Conservation (phyloP, 2,888 invertebrate genomes). For the Metellina segmentata region DNA sequence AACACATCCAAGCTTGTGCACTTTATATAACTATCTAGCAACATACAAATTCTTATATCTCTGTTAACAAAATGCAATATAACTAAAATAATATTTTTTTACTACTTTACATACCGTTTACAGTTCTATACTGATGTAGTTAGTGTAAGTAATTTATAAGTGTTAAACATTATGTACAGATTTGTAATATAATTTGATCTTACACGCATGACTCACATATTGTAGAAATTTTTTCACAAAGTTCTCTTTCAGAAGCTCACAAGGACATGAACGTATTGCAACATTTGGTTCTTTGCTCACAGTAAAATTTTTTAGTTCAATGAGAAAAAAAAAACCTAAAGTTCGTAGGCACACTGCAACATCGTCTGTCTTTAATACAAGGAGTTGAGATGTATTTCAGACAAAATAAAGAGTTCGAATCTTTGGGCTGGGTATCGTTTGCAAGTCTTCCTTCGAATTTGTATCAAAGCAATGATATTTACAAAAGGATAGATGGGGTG, state of each 20-base stretch:
- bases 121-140: slow-evolving; percentile 71
- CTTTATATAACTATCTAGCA: slow-evolving; percentile 73
- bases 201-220: slow-evolving; percentile 41
- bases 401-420: slow-evolving; percentile 13
- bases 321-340: slow-evolving; percentile 1
- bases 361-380: slow-evolving; percentile 1
- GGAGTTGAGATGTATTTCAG: neutral
- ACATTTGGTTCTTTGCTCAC: slow-evolving; percentile 62
- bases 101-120: slow-evolving; percentile 68
- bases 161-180: slow-evolving; percentile 59
- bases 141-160: slow-evolving; percentile 54
- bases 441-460: slow-evolving; percentile 1
- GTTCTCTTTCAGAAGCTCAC: slow-evolving; percentile 70
- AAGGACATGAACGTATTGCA: slow-evolving; percentile 71
- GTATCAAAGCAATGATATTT: neutral
- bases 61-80: slow-evolving; percentile 76
- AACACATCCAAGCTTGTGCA: slow-evolving; percentile 66
- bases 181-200: slow-evolving; percentile 72
- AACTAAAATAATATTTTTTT: slow-evolving; percentile 76
- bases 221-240: slow-evolving; percentile 67
- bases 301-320: slow-evolving; percentile 17
- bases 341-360: slow-evolving; percentile 21
- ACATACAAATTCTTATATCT: slow-evolving; percentile 75
- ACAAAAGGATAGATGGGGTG: slow-evolving; percentile 2
- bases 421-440: slow-evolving; percentile 24